Conservation (phyloP, 2,113 vertebrate genomes). For the Aphyosemion australe region DNA sequence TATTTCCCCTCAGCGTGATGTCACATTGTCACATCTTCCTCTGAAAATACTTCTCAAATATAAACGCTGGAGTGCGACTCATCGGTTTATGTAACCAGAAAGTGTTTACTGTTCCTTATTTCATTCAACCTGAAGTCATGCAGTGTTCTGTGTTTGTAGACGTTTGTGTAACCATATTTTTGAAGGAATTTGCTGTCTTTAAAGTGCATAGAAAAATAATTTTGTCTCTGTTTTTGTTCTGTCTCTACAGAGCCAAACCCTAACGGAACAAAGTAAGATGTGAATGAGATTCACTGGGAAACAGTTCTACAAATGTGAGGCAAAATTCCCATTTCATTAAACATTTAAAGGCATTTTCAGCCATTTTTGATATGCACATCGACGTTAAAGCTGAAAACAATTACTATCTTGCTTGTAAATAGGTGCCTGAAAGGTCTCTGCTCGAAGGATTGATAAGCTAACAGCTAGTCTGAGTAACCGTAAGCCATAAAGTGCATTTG, state of each 20-base stretch:
- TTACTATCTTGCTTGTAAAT: too few species aligned
- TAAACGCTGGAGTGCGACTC: slow-evolving; percentile 33
- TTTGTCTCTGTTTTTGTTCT: slow-evolving; percentile 1
- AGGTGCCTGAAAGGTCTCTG: too few species aligned
- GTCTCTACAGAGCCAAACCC: neutral
- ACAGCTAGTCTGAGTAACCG: too few species aligned
- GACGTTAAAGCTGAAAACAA: too few species aligned
- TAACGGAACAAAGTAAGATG: neutral
- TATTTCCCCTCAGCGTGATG: slow-evolving; percentile 62
- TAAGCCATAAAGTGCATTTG: too few species aligned
- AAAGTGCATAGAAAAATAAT: neutral
- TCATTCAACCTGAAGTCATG: neutral
- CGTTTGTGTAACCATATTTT: neutral
- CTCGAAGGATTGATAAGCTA: too few species aligned
- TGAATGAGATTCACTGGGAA: neutral
- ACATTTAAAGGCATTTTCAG: too few species aligned
- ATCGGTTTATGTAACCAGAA: slow-evolving; percentile 49
- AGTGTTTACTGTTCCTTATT: neutral
- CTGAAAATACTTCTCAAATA: slow-evolving; percentile 49
- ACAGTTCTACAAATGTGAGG: neutral
- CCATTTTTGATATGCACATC: too few species aligned
- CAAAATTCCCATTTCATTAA: neutral
- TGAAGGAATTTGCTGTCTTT: neutral
- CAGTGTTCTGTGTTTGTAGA: neutral
- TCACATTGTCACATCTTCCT: slow-evolving; percentile 61